Evolutionary conservation across 2,888 invertebrate genomes (phyloP).

Genomic region (Encarsia formosa): DNA sequence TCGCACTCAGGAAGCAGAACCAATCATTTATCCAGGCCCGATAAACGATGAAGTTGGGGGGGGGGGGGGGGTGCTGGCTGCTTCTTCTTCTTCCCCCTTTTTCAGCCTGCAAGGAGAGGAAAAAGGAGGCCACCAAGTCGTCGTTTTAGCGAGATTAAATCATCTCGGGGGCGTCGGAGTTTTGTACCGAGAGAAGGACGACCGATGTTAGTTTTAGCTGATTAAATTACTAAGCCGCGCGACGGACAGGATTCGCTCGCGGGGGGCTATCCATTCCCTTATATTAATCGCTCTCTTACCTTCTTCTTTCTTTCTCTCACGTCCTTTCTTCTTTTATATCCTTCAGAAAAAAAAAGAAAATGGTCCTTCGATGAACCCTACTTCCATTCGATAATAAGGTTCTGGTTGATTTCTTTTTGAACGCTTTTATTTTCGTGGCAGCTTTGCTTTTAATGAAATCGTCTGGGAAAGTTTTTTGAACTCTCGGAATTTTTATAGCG

Average conservation of each 20-base stretch:
- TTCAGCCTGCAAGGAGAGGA: slow-evolving; percentile 3
- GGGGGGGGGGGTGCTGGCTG: too few species aligned
- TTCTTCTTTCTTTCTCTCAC: slow-evolving; percentile 24
- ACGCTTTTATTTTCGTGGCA: too few species aligned
- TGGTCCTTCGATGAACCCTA: slow-evolving; percentile 2
- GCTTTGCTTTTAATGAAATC: too few species aligned
- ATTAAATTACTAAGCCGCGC: slow-evolving; percentile 51
- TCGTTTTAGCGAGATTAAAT: slow-evolving; percentile 51
- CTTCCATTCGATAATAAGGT: slow-evolving; percentile 15
- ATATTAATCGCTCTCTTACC: slow-evolving; percentile 42
- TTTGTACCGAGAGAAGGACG: slow-evolving; percentile 32
- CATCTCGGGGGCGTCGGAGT: slow-evolving; percentile 40
- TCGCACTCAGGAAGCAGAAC: too few species aligned
- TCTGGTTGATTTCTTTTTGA: too few species aligned
- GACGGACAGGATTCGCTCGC: slow-evolving; percentile 44
- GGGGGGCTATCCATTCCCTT: slow-evolving; percentile 46
- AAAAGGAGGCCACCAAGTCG: slow-evolving; percentile 30
- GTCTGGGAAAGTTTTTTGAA: too few species aligned
- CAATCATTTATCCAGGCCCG: too few species aligned
- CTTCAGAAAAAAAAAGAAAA: too few species aligned
- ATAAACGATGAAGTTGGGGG: too few species aligned
- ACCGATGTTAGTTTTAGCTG: slow-evolving; percentile 51
- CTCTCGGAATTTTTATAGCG: too few species aligned
- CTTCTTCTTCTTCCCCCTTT: background rate
- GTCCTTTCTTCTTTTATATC: slow-evolving; percentile 24